A percentile compares a stretch with the other conserved stretches of the same genome.
Evolutionary conservation across 2,113 vertebrate genomes (phyloP).

Genomic region (Ivindomyrus marchei): DNA sequence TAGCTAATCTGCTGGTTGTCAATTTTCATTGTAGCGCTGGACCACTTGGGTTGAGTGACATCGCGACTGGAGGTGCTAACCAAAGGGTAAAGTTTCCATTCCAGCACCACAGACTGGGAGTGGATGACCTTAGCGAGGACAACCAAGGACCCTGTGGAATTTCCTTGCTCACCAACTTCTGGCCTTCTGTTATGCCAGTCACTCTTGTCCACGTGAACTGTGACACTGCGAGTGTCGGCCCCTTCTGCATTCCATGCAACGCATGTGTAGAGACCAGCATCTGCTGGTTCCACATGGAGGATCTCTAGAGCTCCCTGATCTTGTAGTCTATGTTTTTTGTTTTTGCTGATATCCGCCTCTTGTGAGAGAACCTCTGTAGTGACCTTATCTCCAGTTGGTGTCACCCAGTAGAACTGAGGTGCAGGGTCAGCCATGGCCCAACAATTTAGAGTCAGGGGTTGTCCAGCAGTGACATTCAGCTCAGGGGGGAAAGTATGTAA

Average conservation of each 20-base stretch:
- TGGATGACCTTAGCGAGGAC: constrained; percentile 65
- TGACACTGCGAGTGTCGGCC: constrained; percentile 61
- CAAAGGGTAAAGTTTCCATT: constrained; percentile 57
- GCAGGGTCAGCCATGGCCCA: constrained; percentile 64
- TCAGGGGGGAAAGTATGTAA: constrained; percentile 48
- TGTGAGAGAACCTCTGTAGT: constrained; percentile 50
- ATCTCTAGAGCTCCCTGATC: constrained; percentile 63
- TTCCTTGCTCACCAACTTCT: constrained; percentile 24
- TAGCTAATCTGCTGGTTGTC: constrained; percentile 72
- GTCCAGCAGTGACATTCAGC: constrained; percentile 55
- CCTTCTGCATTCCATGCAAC: constrained; percentile 69
- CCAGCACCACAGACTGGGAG: constrained; percentile 66
- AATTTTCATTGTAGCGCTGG: constrained; percentile 67
- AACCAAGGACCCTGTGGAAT: constrained; percentile 49
- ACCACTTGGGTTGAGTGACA: constrained; percentile 50
- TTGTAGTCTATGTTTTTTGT: constrained; percentile 52
- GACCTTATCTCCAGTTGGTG: constrained; percentile 67
- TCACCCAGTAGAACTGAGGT: constrained; percentile 72
- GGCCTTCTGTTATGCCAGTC: constrained; percentile 17
- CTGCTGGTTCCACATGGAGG: constrained; percentile 50
- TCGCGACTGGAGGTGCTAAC: constrained; percentile 25
- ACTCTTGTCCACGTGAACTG: constrained; percentile 51
- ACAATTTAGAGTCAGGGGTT: constrained; percentile 60
- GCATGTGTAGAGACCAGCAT: constrained; percentile 69
- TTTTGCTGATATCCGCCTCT: constrained; percentile 40